Conservation (phyloP, 2,113 vertebrate species). For the Phaetusa simplex region DNA sequence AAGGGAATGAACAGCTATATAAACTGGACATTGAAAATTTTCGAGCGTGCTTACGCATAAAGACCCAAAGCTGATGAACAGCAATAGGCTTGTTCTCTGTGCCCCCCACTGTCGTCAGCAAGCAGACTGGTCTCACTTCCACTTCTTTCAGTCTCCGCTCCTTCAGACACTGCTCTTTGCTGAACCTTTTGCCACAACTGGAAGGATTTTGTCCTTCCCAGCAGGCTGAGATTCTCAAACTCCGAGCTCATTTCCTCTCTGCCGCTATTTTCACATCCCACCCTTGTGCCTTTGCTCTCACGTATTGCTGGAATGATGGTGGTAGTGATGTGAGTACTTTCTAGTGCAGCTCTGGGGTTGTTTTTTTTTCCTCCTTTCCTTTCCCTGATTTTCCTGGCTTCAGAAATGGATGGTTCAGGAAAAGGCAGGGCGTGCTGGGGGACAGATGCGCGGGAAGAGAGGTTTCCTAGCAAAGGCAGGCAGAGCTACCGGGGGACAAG, state of each 20-base stretch:
- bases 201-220: neutral
- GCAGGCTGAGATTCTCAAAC: neutral
- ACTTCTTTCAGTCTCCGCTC: neutral
- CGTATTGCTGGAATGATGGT: neutral
- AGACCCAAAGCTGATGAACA: neutral
- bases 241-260: neutral
- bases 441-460: neutral
- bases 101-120: neutral
- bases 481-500: neutral
- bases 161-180: neutral
- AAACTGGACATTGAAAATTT: neutral
- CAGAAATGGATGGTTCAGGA: neutral
- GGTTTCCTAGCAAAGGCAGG: neutral
- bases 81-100: neutral
- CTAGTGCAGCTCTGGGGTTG: neutral
- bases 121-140: neutral
- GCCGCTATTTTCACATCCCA: neutral
- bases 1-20: neutral
- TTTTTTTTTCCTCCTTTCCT: neutral
- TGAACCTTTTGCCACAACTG: neutral
- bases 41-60: neutral
- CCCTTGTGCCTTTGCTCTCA: neutral
- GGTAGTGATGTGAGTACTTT: neutral
- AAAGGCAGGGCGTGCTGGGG: neutral
- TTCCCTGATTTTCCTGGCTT: constrained; percentile 27